These are phyloP conservation scores for Zaprionus ornatus DNA, from an alignment of 1,140 invertebrate species.

Conservation along the genomic window DNA sequence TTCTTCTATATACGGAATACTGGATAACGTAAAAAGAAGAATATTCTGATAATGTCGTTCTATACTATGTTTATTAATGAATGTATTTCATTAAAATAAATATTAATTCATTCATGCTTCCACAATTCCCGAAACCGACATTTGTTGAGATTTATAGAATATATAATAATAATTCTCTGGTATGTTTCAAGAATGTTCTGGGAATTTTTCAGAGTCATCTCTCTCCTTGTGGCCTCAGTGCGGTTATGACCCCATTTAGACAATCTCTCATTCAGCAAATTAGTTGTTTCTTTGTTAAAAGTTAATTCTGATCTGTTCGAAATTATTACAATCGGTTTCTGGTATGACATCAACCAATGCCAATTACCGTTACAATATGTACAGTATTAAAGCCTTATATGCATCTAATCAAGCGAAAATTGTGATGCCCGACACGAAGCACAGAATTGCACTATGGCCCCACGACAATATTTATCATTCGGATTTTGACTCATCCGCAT, in stretches of 20 bases:
- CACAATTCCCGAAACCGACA: not conserved
- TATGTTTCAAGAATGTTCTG: not conserved
- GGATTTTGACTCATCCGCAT: constrained; percentile 23
- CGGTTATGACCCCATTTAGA: not conserved
- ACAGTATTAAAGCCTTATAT: constrained; percentile 21
- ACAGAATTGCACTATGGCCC: constrained; percentile 30
- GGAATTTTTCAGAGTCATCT: not conserved
- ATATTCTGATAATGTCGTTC: not conserved
- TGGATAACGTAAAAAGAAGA: not conserved
- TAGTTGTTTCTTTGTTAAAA: not conserved
- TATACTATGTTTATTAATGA: not conserved
- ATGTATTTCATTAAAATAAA: not conserved
- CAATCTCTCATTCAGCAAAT: not conserved
- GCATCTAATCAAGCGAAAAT: constrained; percentile 11
- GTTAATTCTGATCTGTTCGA: not conserved
- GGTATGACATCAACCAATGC: constrained; percentile 38
- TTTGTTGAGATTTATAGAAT: not conserved
- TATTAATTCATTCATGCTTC: not conserved
- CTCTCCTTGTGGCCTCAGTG: not conserved
- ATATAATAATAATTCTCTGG: not conserved
- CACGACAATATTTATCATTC: constrained; percentile 23
- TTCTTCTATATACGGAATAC: not conserved
- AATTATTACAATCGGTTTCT: constrained; percentile 9
- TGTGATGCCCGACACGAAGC: constrained; percentile 13
- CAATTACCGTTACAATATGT: constrained; percentile 16